Conservation (phyloP, 2,888 invertebrate species). For the Dusona sp. region DNA sequence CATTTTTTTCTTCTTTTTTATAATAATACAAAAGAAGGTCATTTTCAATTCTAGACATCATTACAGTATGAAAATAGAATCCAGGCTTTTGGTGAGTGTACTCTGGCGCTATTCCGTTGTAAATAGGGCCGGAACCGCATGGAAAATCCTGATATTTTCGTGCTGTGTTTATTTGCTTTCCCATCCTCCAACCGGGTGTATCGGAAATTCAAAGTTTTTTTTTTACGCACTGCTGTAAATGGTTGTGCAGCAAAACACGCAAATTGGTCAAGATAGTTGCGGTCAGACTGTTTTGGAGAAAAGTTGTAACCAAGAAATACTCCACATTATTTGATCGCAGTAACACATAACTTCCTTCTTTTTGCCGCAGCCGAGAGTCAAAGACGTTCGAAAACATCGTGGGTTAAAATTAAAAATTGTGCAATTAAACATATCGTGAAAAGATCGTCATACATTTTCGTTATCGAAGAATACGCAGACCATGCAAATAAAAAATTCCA, state of each 20-base stretch:
- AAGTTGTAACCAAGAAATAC: not conserved
- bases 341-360: too few species aligned
- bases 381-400: not conserved
- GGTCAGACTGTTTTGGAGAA: not conserved
- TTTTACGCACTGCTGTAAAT: too few species aligned
- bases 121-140: slow-evolving; percentile 48
- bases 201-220: too few species aligned
- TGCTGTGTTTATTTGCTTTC: slow-evolving; percentile 44
- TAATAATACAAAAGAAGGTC: not conserved
- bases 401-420: slow-evolving; percentile 25
- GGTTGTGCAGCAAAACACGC: too few species aligned
- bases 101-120: slow-evolving; percentile 6
- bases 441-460: not conserved
- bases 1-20: not conserved
- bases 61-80: slow-evolving; percentile 48
- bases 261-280: not conserved
- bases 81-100: not conserved
- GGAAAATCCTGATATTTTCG: slow-evolving; percentile 50
- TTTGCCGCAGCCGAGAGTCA: too few species aligned
- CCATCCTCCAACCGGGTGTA: not conserved
- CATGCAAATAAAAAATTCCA: not conserved
- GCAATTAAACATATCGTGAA: slow-evolving; percentile 10
- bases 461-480: not conserved
- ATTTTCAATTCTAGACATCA: not conserved
- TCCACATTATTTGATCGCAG: too few species aligned